Percentiles rank a stretch among this genome's conserved stretches.
Conservation (phyloP, 1,140 invertebrate species). For the Listronotus oregonensis region DNA sequence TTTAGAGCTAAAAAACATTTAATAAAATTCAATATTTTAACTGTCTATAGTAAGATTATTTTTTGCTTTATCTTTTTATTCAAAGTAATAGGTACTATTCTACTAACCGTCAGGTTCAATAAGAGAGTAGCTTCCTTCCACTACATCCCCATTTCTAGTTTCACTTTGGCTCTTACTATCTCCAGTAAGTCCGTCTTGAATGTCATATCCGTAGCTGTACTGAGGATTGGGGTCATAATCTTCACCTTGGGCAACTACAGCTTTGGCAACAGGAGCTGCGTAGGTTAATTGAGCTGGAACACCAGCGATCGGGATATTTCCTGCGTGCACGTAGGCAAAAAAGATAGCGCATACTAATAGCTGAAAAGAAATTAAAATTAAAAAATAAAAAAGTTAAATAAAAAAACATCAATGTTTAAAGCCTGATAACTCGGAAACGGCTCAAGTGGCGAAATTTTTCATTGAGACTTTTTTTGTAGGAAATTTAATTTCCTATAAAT, state of each 20-base stretch:
- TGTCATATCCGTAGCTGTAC: slow-evolving; percentile 63
- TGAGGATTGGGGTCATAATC: slow-evolving; percentile 64
- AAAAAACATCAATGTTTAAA: neutral
- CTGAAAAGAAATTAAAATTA: slow-evolving; percentile 54
- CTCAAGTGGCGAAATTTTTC: too few species aligned
- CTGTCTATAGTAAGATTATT: too few species aligned
- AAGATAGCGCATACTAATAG: slow-evolving; percentile 45
- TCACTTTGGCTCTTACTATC: slow-evolving; percentile 65
- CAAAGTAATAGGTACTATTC: too few species aligned
- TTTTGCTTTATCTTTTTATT: too few species aligned
- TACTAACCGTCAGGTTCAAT: slow-evolving; percentile 29
- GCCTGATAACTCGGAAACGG: too few species aligned
- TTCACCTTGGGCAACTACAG: slow-evolving; percentile 50
- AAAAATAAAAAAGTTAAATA: too few species aligned
- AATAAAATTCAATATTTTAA: too few species aligned
- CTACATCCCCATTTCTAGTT: slow-evolving; percentile 65
- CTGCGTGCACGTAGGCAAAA: slow-evolving; percentile 42
- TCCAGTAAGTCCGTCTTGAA: slow-evolving; percentile 64
- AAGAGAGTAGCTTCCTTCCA: slow-evolving; percentile 59
- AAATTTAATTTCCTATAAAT: too few species aligned
- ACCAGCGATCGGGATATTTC: slow-evolving; percentile 1
- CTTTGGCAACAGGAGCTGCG: slow-evolving; percentile 59
- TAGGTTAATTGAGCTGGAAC: slow-evolving; percentile 48
- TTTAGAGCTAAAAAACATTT: too few species aligned
- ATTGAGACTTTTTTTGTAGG: too few species aligned